Evolutionary conservation across 2,113 vertebrate genomes (phyloP), one percentile per base, ranked within the genome.

Genomic region (Limnothrissa miodon): DNA sequence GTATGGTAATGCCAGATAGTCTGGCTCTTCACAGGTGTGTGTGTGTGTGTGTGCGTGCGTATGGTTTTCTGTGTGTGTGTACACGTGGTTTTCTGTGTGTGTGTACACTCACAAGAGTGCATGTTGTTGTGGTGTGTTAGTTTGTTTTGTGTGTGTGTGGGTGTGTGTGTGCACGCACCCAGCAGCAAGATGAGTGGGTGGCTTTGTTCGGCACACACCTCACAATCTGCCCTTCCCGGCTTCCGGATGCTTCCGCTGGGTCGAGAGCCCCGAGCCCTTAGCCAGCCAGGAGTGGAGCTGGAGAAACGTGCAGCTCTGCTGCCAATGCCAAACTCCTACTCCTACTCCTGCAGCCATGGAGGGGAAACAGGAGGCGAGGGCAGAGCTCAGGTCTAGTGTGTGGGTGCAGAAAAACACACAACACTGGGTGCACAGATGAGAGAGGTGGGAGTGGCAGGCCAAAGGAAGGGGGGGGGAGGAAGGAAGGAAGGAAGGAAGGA

Each of bases 1-100:
- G 78, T 87, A 86, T 87, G 82, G 82, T 85, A 85, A 86, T 88
- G n/a, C 25, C 7, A 9, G n/a, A n/a, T n/a, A n/a, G n/a, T 29
- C 25, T 62, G 8, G n/a, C 56, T 62, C 8, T 62, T 1, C 5
- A 5, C 2, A 4, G n/a, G 56, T 59, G 56, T 59, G 56, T 59
- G 6, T 25, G 23, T 6, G 23, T 29, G 62, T 46, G 83, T 56
- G 81, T 74, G 10, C 86, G 80, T 81, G 33, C 46, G 45, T 59
- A 42, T 87, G 44, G 78, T 81, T 78, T 82, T 62, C 82, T 83
- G 82, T 62, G 82, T 56, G 80, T 10, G 39, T 83, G 1, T 78
- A 74, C n/a, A n/a, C 81, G 48, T 85, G 78, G 87, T 21, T 79
- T 78, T 85, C 8, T 86, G 62, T 70, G 15, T 51, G 0, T 83